Conservation (phyloP, 2,888 invertebrate genomes). For the Sphinx pinastri region DNA sequence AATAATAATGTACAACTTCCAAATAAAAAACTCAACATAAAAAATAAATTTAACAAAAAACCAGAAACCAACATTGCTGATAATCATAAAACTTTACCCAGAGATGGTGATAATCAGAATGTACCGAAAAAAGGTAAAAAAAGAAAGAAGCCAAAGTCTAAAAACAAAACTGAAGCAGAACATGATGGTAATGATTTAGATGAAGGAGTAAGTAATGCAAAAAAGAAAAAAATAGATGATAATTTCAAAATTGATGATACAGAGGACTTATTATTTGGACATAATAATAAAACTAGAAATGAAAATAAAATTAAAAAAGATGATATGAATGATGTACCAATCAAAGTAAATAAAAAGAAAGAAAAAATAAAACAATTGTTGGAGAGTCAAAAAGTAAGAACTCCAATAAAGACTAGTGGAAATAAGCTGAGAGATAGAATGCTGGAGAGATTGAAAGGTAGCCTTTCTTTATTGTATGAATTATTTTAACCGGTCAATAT, state of each 20-base stretch:
- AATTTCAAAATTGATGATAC: slow-evolving; percentile 51
- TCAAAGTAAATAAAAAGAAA: slow-evolving; percentile 45
- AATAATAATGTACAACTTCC: neutral
- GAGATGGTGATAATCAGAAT: neutral
- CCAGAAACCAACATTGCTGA: neutral
- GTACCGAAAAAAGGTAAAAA: slow-evolving; percentile 36
- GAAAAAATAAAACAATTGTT: slow-evolving; percentile 52
- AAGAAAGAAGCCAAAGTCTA: slow-evolving; percentile 34
- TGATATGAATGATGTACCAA: slow-evolving; percentile 16
- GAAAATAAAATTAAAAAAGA: slow-evolving; percentile 25
- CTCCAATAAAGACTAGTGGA: slow-evolving; percentile 49
- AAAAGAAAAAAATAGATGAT: slow-evolving; percentile 62
- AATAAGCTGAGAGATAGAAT: slow-evolving; percentile 85
- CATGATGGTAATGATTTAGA: slow-evolving; percentile 56
- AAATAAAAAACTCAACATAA: neutral
- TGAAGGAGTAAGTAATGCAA: slow-evolving; percentile 58
- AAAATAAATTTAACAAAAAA: slow-evolving; percentile 3
- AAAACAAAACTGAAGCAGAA: slow-evolving; percentile 41
- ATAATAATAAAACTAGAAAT: slow-evolving; percentile 37
- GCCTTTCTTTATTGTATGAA: neutral
- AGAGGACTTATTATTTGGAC: slow-evolving; percentile 50
- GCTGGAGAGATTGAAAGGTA: slow-evolving; percentile 87
- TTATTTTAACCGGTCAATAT: no score
- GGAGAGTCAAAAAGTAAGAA: slow-evolving; percentile 50
- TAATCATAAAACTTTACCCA: neutral